Conservation (phyloP, 1,140 invertebrate genomes). For the Varroa destructor region DNA sequence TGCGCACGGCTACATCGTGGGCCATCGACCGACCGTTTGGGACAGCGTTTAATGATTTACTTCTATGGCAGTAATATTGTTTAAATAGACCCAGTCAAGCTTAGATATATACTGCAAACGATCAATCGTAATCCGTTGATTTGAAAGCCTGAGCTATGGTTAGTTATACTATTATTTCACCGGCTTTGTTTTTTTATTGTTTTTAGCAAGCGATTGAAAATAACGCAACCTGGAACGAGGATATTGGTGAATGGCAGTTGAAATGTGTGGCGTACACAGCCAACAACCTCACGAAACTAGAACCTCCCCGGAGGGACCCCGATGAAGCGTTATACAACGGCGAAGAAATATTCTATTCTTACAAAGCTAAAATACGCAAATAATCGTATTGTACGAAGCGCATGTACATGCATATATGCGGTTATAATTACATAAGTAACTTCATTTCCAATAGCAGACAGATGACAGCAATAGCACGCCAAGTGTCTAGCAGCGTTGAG, state of each 20-base stretch:
- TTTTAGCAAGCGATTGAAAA: slow-evolving; percentile 73
- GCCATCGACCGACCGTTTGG: too few species aligned
- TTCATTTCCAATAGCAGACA: too few species aligned
- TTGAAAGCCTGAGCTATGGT: too few species aligned
- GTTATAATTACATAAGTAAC: too few species aligned
- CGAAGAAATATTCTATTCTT: not conserved
- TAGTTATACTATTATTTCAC: too few species aligned
- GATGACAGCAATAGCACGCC: too few species aligned
- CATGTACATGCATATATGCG: too few species aligned
- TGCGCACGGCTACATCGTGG: too few species aligned
- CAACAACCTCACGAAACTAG: slow-evolving; percentile 80
- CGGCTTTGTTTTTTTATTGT: not conserved
- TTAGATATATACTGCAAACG: slow-evolving; percentile 22
- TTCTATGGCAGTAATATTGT: not conserved
- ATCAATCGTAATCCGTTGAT: slow-evolving; percentile 27
- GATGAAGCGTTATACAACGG: slow-evolving; percentile 5
- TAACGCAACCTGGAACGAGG: slow-evolving; percentile 91
- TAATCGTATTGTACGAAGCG: too few species aligned
- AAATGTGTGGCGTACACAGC: slow-evolving; percentile 91
- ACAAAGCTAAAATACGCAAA: slow-evolving; percentile 13
- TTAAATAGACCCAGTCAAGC: slow-evolving; percentile 17
- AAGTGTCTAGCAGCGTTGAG: too few species aligned
- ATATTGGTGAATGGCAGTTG: slow-evolving; percentile 94
- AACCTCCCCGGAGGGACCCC: slow-evolving; percentile 2
- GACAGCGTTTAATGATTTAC: not conserved